Evolutionary conservation across 1,140 invertebrate species (phyloP), one percentile per base, ranked within the genome.

Genomic region (Eciton burchellii): DNA sequence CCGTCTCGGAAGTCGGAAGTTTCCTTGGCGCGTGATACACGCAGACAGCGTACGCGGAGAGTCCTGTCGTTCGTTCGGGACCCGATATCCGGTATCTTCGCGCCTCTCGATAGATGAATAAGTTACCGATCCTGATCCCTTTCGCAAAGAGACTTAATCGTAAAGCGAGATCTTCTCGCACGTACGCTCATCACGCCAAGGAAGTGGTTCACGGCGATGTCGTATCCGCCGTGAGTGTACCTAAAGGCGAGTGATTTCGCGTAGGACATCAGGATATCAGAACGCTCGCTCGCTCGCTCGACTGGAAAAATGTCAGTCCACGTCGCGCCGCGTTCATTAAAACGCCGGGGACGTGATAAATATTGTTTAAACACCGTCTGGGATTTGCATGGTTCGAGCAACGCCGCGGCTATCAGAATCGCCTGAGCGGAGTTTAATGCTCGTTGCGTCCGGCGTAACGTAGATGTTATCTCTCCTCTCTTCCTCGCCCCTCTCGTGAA

Each of bases 391-490:
- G 63, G 43, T 68, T 56, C 56, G 54, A 79, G 63, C 74, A 70
- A 70, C 45, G 63, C 14, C 21, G 47, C 47, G 49, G 47, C 74
- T 68, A 70, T 66, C 24, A 56, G 41, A 68, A 68, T 68, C 43
- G 24, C 19, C 49, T 70, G 74, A 79, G 74, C 70, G 70, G 74
- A 79, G 70, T 79, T 70, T 79, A 70, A 79, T 79, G 74, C 70
- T 79, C 45, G 74, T 26, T 56, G 41, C 65, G 74, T 79, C 74
- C 63, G 66, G 63, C 47, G 35, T 77, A 77, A 77, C 74, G 47
- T 68, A 79, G 63, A 79, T 43, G 74, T 56, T 35, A 56, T 49
- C 35, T 47, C 16, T n/a, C 26, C 19, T 29, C 74, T 35, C 35
- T 79, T 35, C 35, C 35, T 35, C 35, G n/a, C n/a, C 35, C 6